Percentiles rank a stretch among this genome's conserved stretches.
These are phyloP conservation scores for Orgyia antiqua DNA, from an alignment of 2,888 invertebrate genomes.

Conservation along the genomic window DNA sequence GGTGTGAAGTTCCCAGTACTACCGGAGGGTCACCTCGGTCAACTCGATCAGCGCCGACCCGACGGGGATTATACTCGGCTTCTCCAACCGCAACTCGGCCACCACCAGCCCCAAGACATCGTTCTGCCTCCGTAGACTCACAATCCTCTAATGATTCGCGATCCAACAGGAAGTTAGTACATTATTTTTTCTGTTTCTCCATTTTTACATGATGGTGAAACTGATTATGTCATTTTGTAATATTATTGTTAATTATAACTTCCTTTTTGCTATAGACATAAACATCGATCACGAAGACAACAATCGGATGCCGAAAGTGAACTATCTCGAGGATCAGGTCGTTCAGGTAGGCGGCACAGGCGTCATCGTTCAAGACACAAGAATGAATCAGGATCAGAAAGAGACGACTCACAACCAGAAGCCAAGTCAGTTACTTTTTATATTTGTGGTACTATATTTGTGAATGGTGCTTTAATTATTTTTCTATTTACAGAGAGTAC, in stretches of 20 bases:
- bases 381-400: slow-evolving; percentile 85
- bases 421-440: slow-evolving; percentile 48
- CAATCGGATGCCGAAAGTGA: slow-evolving; percentile 95
- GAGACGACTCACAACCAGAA: slow-evolving; percentile 79
- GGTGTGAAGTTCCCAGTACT: slow-evolving; percentile 32
- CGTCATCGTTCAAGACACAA: slow-evolving; percentile 87
- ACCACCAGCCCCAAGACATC: slow-evolving; percentile 83
- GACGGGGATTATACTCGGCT: slow-evolving; percentile 86
- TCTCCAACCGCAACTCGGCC: slow-evolving; percentile 89
- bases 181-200: too few relatives aligned
- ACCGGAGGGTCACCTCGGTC: slow-evolving; percentile 86
- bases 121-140: slow-evolving; percentile 91
- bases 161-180: slow-evolving; percentile 83
- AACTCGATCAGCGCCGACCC: slow-evolving; percentile 87
- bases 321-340: slow-evolving; percentile 89
- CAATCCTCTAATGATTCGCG: slow-evolving; percentile 93
- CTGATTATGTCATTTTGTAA: too few relatives aligned
- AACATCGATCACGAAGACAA: slow-evolving; percentile 87
- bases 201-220: too few relatives aligned
- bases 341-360: slow-evolving; percentile 86
- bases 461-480: too few relatives aligned
- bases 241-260: slow-evolving; percentile 14
- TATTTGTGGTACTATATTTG: too few relatives aligned
- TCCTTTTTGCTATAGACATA: slow-evolving; percentile 72
- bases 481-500: slow-evolving; percentile 72